phyloP scores from a whole-genome alignment of 2,797 vertebrate species.

The Salmo trutta region DNA sequence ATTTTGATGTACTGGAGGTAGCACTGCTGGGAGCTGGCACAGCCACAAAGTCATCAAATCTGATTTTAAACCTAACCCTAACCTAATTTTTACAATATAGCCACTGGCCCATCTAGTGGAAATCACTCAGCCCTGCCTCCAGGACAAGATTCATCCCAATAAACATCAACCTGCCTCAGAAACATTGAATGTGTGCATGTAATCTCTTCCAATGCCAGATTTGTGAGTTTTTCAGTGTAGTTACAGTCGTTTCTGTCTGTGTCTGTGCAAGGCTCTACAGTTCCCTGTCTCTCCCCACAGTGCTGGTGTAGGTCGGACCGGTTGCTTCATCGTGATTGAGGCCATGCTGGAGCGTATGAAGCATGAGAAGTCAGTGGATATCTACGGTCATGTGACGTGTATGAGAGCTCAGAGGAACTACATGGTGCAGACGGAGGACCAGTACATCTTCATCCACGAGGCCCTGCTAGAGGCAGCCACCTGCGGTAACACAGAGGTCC shows the following conservation, averaged over 20 bases:
- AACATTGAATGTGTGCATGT: too few species aligned
- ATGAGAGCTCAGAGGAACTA: conserved; percentile 97
- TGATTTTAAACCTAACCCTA: too few species aligned
- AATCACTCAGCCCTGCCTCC: too few species aligned
- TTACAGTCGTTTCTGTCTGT: background rate
- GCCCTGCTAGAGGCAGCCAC: conserved; percentile 89
- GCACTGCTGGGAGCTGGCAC: too few species aligned
- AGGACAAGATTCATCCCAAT: too few species aligned
- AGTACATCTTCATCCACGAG: conserved; percentile 96
- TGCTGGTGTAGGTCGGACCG: conserved; percentile 90
- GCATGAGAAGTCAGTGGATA: conserved; percentile 92
- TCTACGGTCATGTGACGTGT: conserved; percentile 95
- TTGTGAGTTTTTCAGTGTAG: background rate
- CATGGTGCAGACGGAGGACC: conserved; percentile 98
- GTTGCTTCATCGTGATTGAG: conserved; percentile 93
- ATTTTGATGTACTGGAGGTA: too few species aligned
- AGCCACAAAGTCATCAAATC: too few species aligned
- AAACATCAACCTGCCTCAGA: too few species aligned
- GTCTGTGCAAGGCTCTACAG: conserved; percentile 15
- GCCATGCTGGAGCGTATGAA: conserved; percentile 97
- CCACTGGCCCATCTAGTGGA: too few species aligned
- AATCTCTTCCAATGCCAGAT: background rate
- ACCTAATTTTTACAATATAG: too few species aligned
- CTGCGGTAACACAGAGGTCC: conserved; percentile 90
- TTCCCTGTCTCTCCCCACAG: conserved; percentile 54